Evolutionary conservation across 2,797 vertebrate genomes (phyloP), one percentile per base, ranked within the genome.

Genomic region (Malurus leucopterus): DNA sequence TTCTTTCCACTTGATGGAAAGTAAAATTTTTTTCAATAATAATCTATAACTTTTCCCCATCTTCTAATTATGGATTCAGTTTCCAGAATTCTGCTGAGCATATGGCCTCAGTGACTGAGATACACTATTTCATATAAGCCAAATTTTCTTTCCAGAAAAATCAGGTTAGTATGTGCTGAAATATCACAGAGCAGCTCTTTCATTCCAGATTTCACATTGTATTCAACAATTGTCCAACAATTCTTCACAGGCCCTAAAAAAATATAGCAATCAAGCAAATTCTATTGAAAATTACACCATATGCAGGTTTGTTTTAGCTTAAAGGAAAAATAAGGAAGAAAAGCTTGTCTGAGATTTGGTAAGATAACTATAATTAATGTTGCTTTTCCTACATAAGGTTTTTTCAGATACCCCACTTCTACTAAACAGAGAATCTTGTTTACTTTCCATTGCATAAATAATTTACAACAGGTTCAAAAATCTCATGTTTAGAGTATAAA

Each of bases 221-320:
- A 13, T 65, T 69, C 64, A 64, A 67, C 9, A 88, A 43, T 40
- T 27, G 6, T 46, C 14, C 20, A 67, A 6, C 5, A 79, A 29
- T 49, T 73, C 34, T 73, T 84, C 41, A 8, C 19, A 49, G 20
- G 47, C 15, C 19, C 4, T 54, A 26, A 51, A 64, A 76, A 54
- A 46, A 0, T 8, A 13, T 5, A 57, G n/a, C 0, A 0, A 32
- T 16, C 24, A 69, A 38, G 22, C 3, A 69, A 86, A 82, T 58
- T 47, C 26, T 64, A 44, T 23, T 47, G 16, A 41, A 4, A 68
- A 44, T 47, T 5, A 4, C 4, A 75, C 3, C 49, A 44, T 29
- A 69, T 3, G 1, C 7, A 53, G 5, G 16, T 27, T 81, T 53
- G 7, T 9, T 74, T 68, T 77, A 46, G 21, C 27, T 34, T 34